These are phyloP conservation scores for Cisticola juncidis DNA, from an alignment of 2,113 vertebrate genomes.

Conservation along the genomic window DNA sequence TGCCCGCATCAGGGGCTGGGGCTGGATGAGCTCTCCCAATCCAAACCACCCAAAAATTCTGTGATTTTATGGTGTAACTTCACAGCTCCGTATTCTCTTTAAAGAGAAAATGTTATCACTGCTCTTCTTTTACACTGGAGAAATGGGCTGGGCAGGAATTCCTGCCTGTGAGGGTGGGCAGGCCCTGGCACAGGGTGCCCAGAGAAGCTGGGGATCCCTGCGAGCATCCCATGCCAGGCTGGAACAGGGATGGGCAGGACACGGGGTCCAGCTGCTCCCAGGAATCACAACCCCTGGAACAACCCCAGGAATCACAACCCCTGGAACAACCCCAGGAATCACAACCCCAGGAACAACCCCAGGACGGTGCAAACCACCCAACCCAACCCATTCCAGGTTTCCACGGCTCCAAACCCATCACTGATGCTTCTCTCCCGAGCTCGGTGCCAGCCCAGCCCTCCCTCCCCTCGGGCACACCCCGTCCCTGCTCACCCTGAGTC, in stretches of 20 bases:
- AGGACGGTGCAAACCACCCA: fast-evolving
- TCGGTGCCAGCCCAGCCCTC: background rate
- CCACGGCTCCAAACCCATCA: fast-evolving
- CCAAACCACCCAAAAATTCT: background rate
- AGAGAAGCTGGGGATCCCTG: too few relatives aligned
- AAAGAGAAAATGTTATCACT: too few relatives aligned
- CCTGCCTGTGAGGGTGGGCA: background rate
- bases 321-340: too few relatives aligned
- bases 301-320: too few relatives aligned
- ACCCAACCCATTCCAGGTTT: background rate
- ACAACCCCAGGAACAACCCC: too few relatives aligned
- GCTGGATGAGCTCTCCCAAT: background rate
- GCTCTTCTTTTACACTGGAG: background rate
- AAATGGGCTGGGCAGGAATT: background rate
- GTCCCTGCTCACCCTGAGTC: slow-evolving; percentile 83
- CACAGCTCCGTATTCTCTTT: background rate
- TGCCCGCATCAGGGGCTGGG: too few relatives aligned
- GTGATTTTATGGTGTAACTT: fast-evolving
- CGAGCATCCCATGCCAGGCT: fast-evolving
- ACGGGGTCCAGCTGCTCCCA: too few relatives aligned
- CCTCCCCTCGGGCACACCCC: background rate
- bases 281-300: too few relatives aligned
- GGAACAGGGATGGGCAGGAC: too few relatives aligned
- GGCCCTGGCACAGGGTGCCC: background rate
- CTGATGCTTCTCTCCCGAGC: fast-evolving